These are phyloP conservation scores for Phthorimaea operculella DNA, from an alignment of 1,140 invertebrate species.

Conservation along the genomic window DNA sequence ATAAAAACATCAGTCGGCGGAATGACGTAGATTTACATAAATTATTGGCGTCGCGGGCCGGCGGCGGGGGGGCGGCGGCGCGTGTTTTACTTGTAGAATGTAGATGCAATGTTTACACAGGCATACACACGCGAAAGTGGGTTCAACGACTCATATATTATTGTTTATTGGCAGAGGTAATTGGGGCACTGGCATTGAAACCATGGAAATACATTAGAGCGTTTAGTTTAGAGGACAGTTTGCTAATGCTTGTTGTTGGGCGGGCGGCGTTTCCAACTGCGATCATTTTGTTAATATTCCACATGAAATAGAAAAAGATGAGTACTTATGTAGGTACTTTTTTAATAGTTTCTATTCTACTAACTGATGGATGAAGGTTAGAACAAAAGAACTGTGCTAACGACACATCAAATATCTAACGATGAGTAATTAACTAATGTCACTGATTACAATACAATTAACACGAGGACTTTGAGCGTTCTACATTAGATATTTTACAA, in stretches of 20 bases:
- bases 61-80: constrained; percentile 35
- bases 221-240: constrained; percentile 11
- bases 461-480: not conserved
- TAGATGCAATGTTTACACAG: constrained; percentile 59
- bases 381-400: too few relatives aligned
- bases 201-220: constrained; percentile 28
- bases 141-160: constrained; percentile 60
- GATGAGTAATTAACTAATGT: not conserved
- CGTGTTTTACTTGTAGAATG: constrained; percentile 48
- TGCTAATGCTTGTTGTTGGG: not conserved
- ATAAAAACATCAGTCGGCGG: constrained; percentile 59
- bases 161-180: constrained; percentile 58
- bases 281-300: too few relatives aligned
- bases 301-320: too few relatives aligned
- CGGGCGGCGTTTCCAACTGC: too few relatives aligned
- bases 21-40: constrained; percentile 65
- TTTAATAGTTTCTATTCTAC: too few relatives aligned
- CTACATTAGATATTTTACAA: not conserved
- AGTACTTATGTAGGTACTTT: too few relatives aligned
- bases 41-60: constrained; percentile 43
- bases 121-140: constrained; percentile 36
- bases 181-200: constrained; percentile 50
- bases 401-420: too few relatives aligned
- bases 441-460: not conserved
- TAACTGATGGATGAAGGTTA: too few relatives aligned